Percentiles rank a stretch among this genome's conserved stretches.
Evolutionary conservation across 2,888 invertebrate genomes (phyloP).

Genomic region (Hetaerina titia): DNA sequence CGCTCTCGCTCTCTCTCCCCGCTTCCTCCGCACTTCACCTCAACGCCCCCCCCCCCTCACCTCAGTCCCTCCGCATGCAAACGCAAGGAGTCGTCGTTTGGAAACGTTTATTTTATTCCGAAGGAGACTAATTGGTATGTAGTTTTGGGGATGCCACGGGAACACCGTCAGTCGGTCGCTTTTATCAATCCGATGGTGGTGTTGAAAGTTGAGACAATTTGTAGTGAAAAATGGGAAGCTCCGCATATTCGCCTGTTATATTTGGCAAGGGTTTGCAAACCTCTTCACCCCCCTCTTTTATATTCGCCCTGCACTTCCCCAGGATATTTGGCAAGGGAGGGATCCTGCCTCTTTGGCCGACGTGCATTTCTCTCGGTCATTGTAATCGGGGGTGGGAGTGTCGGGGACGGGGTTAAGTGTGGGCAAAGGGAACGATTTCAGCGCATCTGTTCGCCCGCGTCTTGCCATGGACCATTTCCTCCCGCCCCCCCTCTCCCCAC

Average conservation of each 20-base stretch:
- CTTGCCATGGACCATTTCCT: not conserved
- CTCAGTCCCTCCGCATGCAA: not conserved
- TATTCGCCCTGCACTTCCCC: not conserved
- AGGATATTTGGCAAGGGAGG: not conserved
- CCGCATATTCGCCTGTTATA: conserved; percentile 15
- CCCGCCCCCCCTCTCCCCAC: not conserved
- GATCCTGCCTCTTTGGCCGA: not conserved
- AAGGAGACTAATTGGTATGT: not conserved
- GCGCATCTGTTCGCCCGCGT: not conserved
- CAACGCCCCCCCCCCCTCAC: not conserved
- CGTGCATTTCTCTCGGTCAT: not conserved
- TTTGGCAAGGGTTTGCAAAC: not conserved
- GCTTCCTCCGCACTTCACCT: not conserved
- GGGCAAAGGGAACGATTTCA: not conserved
- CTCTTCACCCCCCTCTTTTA: not conserved
- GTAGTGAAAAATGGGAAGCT: not conserved
- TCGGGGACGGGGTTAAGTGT: not conserved
- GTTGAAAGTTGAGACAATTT: not conserved
- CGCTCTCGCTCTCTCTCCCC: not conserved
- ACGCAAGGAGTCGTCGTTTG: not conserved
- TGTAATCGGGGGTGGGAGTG: not conserved
- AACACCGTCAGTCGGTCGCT: not conserved
- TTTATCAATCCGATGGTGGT: not conserved
- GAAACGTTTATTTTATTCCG: not conserved
- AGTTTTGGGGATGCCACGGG: not conserved